These are phyloP conservation scores for Geotrypetes seraphini DNA, from an alignment of 2,797 vertebrate species.

Conservation along the genomic window DNA sequence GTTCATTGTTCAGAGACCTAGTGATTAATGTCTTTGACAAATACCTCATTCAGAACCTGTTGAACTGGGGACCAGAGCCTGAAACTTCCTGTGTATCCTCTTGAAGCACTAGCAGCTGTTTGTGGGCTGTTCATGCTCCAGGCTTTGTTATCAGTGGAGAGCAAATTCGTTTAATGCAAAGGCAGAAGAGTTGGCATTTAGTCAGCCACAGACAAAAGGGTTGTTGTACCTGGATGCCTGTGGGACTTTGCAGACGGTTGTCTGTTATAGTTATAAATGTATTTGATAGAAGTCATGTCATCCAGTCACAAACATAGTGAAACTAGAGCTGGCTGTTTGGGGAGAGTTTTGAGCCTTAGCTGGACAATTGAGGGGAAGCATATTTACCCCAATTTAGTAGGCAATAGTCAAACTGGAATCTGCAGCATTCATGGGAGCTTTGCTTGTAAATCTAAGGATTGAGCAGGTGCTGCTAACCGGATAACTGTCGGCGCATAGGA, in stretches of 20 bases:
- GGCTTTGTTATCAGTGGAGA: conserved; percentile 18
- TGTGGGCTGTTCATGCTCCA: conserved; percentile 30
- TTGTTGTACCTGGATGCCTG: conserved; percentile 29
- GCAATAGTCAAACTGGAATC: no score
- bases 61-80: conserved; percentile 13
- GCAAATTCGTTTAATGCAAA: conserved; percentile 4
- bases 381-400: no score
- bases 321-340: conserved; percentile 9
- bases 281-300: conserved; percentile 17
- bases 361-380: no score
- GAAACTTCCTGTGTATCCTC: conserved; percentile 19
- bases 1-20: conserved; percentile 27
- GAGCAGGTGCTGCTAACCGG: no score
- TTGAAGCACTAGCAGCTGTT: conserved; percentile 12
- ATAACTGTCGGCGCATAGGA: no score
- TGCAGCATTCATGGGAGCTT: no score
- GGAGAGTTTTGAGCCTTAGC: conserved; percentile 2
- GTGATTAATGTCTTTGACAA: conserved; percentile 21
- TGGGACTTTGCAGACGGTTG: conserved; percentile 29
- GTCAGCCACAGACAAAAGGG: conserved; percentile 33
- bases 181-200: conserved; percentile 32
- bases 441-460: no score
- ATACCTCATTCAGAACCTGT: conserved; percentile 10
- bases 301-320: conserved; percentile 17
- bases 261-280: conserved; percentile 18